Percentiles rank a stretch among this genome's conserved stretches.
phyloP scores from a whole-genome alignment of 2,888 invertebrate genomes.

The Drosophila nr. medialis region DNA sequence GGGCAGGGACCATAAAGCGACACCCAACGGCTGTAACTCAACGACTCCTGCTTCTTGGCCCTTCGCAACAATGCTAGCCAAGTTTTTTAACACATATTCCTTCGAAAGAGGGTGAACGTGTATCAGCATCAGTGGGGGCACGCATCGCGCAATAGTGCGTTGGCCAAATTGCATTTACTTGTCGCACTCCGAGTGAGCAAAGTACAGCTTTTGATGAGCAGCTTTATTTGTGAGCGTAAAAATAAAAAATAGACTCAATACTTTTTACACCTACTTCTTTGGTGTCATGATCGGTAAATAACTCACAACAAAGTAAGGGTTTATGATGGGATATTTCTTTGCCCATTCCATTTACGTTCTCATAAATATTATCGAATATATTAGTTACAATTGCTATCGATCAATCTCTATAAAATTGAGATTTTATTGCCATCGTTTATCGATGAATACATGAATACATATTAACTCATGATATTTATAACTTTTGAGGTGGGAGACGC shows the following conservation, averaged over 20 bases:
- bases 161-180: constrained; percentile 27
- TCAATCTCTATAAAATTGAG: background rate
- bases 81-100: background rate
- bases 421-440: background rate
- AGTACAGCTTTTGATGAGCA: background rate
- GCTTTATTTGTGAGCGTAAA: background rate
- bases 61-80: constrained; percentile 20
- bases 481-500: background rate
- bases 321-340: background rate
- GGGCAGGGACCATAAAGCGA: constrained; percentile 58
- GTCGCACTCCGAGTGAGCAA: constrained; percentile 11
- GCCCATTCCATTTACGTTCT: background rate
- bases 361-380: background rate
- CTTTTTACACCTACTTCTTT: background rate
- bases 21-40: constrained; percentile 67
- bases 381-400: background rate
- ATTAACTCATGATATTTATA: background rate
- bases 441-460: background rate
- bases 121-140: background rate
- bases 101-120: background rate
- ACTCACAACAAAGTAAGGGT: background rate
- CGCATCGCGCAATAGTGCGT: constrained; percentile 17
- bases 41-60: constrained; percentile 46
- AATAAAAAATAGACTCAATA: too few relatives aligned
- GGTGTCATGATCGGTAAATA: background rate